A percentile compares a stretch with the other conserved stretches of the same genome.
These are phyloP conservation scores for Amphiura filiformis DNA, from an alignment of 35 echinoderm and acorn worm genomes.

Conservation along the genomic window DNA sequence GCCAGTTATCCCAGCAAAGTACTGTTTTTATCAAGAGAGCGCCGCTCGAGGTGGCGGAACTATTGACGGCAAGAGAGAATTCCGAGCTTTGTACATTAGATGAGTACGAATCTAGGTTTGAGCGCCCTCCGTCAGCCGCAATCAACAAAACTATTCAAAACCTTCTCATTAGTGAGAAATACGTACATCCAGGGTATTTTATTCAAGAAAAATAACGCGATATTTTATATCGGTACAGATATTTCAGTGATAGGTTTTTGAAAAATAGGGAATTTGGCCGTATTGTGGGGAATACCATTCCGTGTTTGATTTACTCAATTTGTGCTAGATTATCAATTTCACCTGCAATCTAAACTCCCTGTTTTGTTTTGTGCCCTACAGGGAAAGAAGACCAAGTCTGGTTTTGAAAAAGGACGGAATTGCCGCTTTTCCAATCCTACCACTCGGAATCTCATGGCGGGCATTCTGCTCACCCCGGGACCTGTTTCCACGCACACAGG, in stretches of 20 bases:
- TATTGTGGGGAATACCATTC: too few relatives aligned
- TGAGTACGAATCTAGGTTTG: not conserved
- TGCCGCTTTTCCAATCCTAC: not conserved
- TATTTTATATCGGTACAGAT: too few relatives aligned
- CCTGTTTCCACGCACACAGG: not conserved
- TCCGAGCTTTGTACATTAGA: not conserved
- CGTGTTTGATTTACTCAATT: too few relatives aligned
- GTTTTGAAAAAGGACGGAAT: not conserved
- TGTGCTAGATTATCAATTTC: too few relatives aligned
- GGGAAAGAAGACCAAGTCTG: not conserved
- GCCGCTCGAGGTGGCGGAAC: not conserved
- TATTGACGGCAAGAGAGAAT: not conserved
- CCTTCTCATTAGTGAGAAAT: not conserved
- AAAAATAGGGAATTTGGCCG: too few relatives aligned
- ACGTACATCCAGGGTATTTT: not conserved
- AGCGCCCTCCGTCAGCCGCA: not conserved
- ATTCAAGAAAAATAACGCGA: not conserved
- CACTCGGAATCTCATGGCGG: not conserved
- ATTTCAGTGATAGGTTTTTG: too few relatives aligned
- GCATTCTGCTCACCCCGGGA: not conserved
- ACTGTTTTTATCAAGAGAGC: not conserved
- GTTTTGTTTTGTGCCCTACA: slow-evolving; percentile 10
- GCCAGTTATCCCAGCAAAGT: not conserved
- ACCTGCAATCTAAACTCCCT: too few relatives aligned
- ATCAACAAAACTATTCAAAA: not conserved